Evolutionary conservation across 2,888 invertebrate genomes (phyloP).

Genomic region (Plemyria rubiginata): DNA sequence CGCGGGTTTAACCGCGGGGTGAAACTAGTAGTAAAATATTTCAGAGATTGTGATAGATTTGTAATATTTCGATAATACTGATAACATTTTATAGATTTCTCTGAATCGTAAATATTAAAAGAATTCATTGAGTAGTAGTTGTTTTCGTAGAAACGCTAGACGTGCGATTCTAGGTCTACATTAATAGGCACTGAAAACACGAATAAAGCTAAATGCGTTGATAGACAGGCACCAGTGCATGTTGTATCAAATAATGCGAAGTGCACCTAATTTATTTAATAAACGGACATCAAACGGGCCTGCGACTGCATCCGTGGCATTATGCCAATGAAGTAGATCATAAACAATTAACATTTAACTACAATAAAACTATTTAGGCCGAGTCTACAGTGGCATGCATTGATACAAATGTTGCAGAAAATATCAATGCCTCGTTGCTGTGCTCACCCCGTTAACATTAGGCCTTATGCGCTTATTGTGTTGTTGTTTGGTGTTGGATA

Average conservation of each 20-base stretch:
- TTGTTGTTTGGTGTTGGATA: conserved; percentile 11
- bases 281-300: conserved; percentile 18
- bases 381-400: not conserved
- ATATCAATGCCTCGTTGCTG: not conserved
- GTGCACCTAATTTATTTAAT: conserved; percentile 21
- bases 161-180: too few relatives aligned
- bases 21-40: too few relatives aligned
- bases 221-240: conserved; percentile 20
- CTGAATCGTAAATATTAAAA: too few relatives aligned
- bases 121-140: too few relatives aligned
- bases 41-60: too few relatives aligned
- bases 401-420: not conserved
- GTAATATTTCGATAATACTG: too few relatives aligned
- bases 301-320: conserved; percentile 35
- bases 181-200: not conserved
- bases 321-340: conserved; percentile 39
- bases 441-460: not conserved
- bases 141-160: too few relatives aligned
- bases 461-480: not conserved
- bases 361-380: conserved; percentile 9
- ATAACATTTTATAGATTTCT: too few relatives aligned
- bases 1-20: too few relatives aligned
- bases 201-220: conserved; percentile 10
- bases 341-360: conserved; percentile 37
- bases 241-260: conserved; percentile 12